phyloP scores from a whole-genome alignment of 2,888 invertebrate genomes.

The Orthosia gothica region DNA sequence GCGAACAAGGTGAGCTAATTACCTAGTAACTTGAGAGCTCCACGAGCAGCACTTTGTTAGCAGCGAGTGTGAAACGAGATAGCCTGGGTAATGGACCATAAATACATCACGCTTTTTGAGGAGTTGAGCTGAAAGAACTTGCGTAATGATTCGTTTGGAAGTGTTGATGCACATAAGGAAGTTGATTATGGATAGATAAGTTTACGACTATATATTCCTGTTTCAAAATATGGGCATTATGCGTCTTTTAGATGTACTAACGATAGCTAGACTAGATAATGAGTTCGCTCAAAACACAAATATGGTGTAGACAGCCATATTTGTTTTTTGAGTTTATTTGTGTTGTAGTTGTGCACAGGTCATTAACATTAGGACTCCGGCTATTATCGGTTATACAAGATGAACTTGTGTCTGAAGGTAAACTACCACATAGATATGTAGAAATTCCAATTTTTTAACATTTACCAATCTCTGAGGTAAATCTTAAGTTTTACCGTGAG shows the following conservation, averaged over 20 bases:
- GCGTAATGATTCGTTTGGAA: conserved; percentile 43
- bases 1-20: conserved; percentile 76
- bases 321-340: no score
- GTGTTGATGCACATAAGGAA: conserved; percentile 20
- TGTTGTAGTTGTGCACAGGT: not conserved
- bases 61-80: conserved; percentile 58
- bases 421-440: no score
- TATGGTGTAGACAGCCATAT: no score
- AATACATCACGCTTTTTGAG: conserved; percentile 56
- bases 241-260: not conserved
- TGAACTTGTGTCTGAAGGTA: not conserved
- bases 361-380: not conserved
- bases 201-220: no score
- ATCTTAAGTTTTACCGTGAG: no score
- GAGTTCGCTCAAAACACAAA: no score
- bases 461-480: no score
- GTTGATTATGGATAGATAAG: not conserved
- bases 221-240: no score
- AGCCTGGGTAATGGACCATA: conserved; percentile 63
- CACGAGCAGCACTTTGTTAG: conserved; percentile 64
- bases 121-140: conserved; percentile 53
- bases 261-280: no score
- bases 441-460: no score
- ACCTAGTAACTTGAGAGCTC: conserved; percentile 77
- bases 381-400: not conserved